These are phyloP conservation scores for Mugil cephalus DNA, from an alignment of 2,113 vertebrate species.

Conservation along the genomic window DNA sequence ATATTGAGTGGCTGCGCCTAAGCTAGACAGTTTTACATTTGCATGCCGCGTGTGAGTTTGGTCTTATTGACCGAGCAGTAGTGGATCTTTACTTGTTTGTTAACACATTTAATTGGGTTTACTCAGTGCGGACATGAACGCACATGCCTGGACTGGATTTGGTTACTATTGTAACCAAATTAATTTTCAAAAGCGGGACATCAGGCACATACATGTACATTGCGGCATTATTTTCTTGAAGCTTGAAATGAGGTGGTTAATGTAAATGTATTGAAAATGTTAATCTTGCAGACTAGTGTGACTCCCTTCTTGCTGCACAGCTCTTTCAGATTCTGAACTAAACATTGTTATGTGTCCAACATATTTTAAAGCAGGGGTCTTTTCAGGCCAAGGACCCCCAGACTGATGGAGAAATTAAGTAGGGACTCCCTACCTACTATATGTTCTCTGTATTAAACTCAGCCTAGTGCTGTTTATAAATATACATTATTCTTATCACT, in stretches of 20 bases:
- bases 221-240: neutral
- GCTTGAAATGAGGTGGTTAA: neutral
- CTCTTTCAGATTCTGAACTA: neutral
- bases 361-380: no score
- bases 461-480: no score
- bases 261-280: neutral
- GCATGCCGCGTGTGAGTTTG: constrained; percentile 76
- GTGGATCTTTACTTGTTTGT: constrained; percentile 86
- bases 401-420: no score
- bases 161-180: constrained; percentile 43
- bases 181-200: neutral
- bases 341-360: no score
- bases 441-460: no score
- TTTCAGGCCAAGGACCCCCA: no score
- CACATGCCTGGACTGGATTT: constrained; percentile 49
- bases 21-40: constrained; percentile 77
- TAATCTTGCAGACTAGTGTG: neutral
- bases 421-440: no score
- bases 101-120: constrained; percentile 85
- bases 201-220: neutral
- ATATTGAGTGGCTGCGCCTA: constrained; percentile 70
- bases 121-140: constrained; percentile 71
- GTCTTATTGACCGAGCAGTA: constrained; percentile 80
- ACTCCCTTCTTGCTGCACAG: no score
- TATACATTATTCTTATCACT: no score